Percentiles rank a stretch among this genome's conserved stretches.
Conservation (phyloP, 2,113 vertebrate species). For the Chaetodon trifascialis region DNA sequence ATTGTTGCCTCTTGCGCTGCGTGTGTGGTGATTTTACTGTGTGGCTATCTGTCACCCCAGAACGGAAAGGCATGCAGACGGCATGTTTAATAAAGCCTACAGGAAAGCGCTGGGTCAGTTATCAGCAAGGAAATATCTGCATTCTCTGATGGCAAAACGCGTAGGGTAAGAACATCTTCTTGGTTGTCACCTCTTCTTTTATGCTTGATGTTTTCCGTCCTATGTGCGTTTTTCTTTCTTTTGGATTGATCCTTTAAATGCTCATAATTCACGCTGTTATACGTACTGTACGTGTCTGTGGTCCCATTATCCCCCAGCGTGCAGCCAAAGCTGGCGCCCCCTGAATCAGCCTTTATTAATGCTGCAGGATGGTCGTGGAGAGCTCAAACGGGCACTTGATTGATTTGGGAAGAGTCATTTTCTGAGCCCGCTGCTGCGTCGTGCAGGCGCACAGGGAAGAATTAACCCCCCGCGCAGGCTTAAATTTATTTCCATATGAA, state of each 20-base stretch:
- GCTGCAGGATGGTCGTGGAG: slow-evolving; percentile 3
- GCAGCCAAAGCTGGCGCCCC: slow-evolving; percentile 7
- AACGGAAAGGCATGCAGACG: slow-evolving; percentile 91
- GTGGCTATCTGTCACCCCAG: slow-evolving; percentile 84
- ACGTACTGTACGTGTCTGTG: slow-evolving; percentile 49
- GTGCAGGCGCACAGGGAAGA: slow-evolving; percentile 33
- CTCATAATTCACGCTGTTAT: slow-evolving; percentile 58
- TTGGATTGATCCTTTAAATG: slow-evolving; percentile 53
- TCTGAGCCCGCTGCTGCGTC: slow-evolving; percentile 33
- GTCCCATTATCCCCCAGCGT: slow-evolving; percentile 51
- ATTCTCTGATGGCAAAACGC: slow-evolving; percentile 92
- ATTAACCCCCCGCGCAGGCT: slow-evolving; percentile 38
- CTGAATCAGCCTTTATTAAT: slow-evolving; percentile 44
- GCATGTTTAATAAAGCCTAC: slow-evolving; percentile 96
- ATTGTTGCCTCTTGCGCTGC: slow-evolving; percentile 66
- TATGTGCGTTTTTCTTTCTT: slow-evolving; percentile 34
- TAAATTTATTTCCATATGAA: slow-evolving; percentile 77
- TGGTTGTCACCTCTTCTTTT: slow-evolving; percentile 59
- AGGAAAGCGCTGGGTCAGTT: slow-evolving; percentile 93
- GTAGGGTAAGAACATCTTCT: slow-evolving; percentile 90
- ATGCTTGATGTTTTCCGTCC: slow-evolving; percentile 50
- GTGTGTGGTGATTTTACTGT: slow-evolving; percentile 80
- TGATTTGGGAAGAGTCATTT: slow-evolving; percentile 55
- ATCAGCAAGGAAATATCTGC: slow-evolving; percentile 94
- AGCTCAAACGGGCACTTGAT: slow-evolving; percentile 46